Base-by-base conservation (phyloP, 2,113 vertebrate genomes). In the Gambusia affinis region DNA sequence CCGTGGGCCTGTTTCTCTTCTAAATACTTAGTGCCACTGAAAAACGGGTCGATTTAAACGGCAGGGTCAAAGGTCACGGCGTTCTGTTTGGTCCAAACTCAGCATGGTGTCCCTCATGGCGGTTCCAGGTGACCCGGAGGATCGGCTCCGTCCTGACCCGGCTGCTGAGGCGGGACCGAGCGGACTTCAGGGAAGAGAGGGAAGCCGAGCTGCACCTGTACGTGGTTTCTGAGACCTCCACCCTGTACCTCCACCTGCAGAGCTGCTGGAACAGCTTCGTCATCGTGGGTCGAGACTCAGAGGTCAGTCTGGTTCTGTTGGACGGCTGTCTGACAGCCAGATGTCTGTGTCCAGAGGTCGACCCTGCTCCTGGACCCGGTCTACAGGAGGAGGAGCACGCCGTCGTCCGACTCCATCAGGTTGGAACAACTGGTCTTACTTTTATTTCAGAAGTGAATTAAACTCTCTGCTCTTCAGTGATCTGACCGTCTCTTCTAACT, bases 171-270 rank as follows among this genome's bases (percentile, higher is more conserved):
- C 70, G 71, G 69, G 76, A 86, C 4, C 4, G 4, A 0, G n/a
- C 1, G 35, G 8, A 10, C 63, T 15, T 61, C 3, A 12, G 60
- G 3, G 81, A 73, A 67, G 77, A 85, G 73, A 75, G 64, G 6
- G 89, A 91, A 78, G 84, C 79, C 0, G 93, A 94, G 86, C 89
- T 95, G 28, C 94, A 95, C 60, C 89, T 95, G 0, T 95, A 95
- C 47, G 83, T 86, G 0, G 81, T 94, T 3, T 94, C 93, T 1
- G 83, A 62, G 12, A 68, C 74, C 0, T 95, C 94, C 30, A 90
- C 80, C 67, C 87, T 95, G 69, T 94, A 91, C 83, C 82, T 94
- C 17, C 90, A 92, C 8, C 88, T 95, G 5, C 92, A 92, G 82
- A 94, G 89, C 81, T 82, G 78, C 0, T 95, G 94, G 94, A 94